Conservation (phyloP, 2,113 vertebrate species). For the Vulpes ferrilata region DNA sequence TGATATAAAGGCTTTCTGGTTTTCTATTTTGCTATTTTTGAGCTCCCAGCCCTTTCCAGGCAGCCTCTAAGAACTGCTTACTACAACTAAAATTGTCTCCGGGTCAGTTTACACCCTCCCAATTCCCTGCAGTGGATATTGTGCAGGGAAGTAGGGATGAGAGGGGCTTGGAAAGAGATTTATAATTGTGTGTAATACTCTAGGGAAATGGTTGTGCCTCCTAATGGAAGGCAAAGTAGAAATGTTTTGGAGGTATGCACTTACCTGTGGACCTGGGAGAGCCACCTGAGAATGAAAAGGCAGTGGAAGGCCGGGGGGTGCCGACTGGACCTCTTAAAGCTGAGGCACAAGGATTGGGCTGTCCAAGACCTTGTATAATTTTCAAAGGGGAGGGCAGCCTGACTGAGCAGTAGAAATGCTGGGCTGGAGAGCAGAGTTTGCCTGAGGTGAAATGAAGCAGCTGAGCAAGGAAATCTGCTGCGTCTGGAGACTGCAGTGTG, state of each 20-base stretch:
- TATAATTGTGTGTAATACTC: not conserved
- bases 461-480: constrained; percentile 63
- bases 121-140: not conserved
- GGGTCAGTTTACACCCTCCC: not conserved
- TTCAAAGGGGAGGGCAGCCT: constrained; percentile 8
- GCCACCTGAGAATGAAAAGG: not conserved
- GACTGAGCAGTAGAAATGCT: constrained; percentile 42
- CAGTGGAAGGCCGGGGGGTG: not conserved
- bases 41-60: not conserved
- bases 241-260: not conserved
- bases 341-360: not conserved
- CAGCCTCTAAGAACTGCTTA: not conserved
- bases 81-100: not conserved
- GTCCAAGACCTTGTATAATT: constrained; percentile 13
- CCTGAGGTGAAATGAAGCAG: constrained; percentile 68
- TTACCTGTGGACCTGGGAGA: not conserved
- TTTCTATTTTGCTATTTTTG: constrained; percentile 34
- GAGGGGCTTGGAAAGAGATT: not conserved
- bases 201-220: not conserved
- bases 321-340: not conserved
- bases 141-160: not conserved
- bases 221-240: not conserved
- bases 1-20: not conserved
- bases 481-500: not conserved
- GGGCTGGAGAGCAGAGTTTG: constrained; percentile 20